Evolutionary conservation across 2,113 vertebrate genomes (phyloP).

Genomic region (Anhinga rufa): DNA sequence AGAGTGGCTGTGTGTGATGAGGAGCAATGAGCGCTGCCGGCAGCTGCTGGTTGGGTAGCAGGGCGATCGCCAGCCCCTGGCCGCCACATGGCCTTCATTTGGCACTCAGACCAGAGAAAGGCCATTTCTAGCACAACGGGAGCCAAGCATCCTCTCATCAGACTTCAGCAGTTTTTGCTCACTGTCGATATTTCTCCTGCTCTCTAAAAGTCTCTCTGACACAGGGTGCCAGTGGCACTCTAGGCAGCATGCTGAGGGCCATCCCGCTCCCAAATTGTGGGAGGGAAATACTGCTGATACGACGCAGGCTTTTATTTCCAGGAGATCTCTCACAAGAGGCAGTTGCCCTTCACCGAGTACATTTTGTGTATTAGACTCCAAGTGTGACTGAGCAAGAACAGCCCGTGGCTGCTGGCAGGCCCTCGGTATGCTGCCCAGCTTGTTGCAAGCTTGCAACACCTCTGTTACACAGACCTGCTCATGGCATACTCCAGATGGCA

Average conservation of each 20-base stretch:
- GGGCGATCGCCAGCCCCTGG: accelerated
- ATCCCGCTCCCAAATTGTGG: background rate
- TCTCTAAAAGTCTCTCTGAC: background rate
- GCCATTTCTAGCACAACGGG: background rate
- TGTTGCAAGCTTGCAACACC: background rate
- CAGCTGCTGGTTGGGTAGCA: background rate
- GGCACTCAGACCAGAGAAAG: background rate
- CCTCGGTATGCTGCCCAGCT: background rate
- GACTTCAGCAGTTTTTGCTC: background rate
- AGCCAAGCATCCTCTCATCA: background rate
- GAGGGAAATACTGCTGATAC: background rate
- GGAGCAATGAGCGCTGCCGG: background rate
- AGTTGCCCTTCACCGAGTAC: background rate
- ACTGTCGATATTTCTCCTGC: background rate
- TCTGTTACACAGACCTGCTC: background rate
- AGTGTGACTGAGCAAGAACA: conserved; percentile 24
- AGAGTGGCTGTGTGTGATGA: background rate
- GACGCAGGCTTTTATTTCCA: background rate
- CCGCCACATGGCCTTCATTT: background rate
- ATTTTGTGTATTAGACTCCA: background rate
- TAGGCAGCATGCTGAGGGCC: background rate
- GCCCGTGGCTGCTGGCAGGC: background rate
- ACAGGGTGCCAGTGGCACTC: accelerated
- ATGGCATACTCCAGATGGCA: conserved; percentile 23
- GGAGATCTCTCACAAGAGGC: background rate